Evolutionary conservation across 2,888 invertebrate genomes (phyloP).

Genomic region (Mimas tiliae): DNA sequence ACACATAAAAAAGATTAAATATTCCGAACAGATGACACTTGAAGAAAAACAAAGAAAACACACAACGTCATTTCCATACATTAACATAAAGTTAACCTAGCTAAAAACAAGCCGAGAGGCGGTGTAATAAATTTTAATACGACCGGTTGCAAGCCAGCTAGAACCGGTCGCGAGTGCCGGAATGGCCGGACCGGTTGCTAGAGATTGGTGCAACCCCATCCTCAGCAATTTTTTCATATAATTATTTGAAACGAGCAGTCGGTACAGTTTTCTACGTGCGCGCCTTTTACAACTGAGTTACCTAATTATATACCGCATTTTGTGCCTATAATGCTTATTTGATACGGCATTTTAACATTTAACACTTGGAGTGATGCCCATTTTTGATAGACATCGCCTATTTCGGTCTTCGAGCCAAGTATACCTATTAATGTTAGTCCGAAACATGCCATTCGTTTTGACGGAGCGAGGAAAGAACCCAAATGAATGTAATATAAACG

Average conservation of each 20-base stretch:
- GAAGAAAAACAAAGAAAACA: slow-evolving; percentile 50
- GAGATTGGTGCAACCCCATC: slow-evolving; percentile 63
- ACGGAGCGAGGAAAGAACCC: slow-evolving; percentile 13
- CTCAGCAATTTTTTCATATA: slow-evolving; percentile 45
- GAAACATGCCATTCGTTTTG: neutral
- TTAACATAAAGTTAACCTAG: slow-evolving; percentile 60
- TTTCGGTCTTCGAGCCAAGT: slow-evolving; percentile 28
- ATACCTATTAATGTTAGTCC: slow-evolving; percentile 21
- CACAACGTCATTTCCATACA: slow-evolving; percentile 53
- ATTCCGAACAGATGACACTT: slow-evolving; percentile 45
- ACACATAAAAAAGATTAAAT: slow-evolving; percentile 22
- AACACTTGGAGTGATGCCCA: slow-evolving; percentile 35
- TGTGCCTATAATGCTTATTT: slow-evolving; percentile 28
- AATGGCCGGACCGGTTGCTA: slow-evolving; percentile 44
- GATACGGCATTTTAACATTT: slow-evolving; percentile 27
- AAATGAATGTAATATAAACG: slow-evolving; percentile 27
- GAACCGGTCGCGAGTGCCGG: slow-evolving; percentile 35
- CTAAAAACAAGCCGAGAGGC: slow-evolving; percentile 56
- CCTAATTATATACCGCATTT: slow-evolving; percentile 32
- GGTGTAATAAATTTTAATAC: slow-evolving; percentile 52
- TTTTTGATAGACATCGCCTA: slow-evolving; percentile 32
- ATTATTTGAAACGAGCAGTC: slow-evolving; percentile 42
- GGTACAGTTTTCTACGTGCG: slow-evolving; percentile 41
- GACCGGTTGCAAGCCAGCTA: slow-evolving; percentile 53
- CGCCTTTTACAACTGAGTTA: slow-evolving; percentile 31